Evolutionary conservation across 2,113 vertebrate species (phyloP).

Genomic region (Hydropotes inermis): DNA sequence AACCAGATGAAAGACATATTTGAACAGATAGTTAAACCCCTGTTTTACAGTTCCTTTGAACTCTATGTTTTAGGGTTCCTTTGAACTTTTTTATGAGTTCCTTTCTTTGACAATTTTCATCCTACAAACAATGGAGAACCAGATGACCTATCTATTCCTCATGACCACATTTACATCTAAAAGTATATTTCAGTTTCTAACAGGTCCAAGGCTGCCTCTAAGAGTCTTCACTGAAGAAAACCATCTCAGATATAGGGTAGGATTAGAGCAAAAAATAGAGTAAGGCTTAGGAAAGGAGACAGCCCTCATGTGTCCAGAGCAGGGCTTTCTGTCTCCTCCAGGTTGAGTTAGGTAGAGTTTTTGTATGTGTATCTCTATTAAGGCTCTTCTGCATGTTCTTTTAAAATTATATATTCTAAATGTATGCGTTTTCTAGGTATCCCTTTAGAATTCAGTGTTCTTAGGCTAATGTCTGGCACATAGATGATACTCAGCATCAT

Average conservation of each 20-base stretch:
- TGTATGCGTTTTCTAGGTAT: neutral
- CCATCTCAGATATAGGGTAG: neutral
- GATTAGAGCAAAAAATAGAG: too few relatives aligned
- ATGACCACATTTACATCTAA: neutral
- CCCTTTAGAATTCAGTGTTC: neutral
- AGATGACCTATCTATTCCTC: rapidly evolving
- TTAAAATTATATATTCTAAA: neutral
- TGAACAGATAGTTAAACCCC: neutral
- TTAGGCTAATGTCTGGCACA: neutral
- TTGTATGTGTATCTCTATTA: neutral
- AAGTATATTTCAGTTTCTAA: neutral
- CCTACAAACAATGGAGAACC: neutral
- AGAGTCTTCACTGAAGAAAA: neutral
- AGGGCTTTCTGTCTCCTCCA: neutral
- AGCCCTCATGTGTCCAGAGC: neutral
- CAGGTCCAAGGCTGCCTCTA: neutral
- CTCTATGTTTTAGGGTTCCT: too few relatives aligned
- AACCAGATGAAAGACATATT: neutral
- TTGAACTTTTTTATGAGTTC: neutral
- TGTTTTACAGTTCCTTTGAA: neutral
- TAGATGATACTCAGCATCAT: neutral
- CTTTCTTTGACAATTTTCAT: neutral
- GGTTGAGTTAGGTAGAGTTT: neutral
- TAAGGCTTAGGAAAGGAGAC: rapidly evolving
- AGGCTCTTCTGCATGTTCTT: neutral